Percentiles rank a stretch among this genome's conserved stretches.
These are phyloP conservation scores for Anguilla pacifica DNA, from an alignment of 2,797 vertebrate species.

Conservation along the genomic window DNA sequence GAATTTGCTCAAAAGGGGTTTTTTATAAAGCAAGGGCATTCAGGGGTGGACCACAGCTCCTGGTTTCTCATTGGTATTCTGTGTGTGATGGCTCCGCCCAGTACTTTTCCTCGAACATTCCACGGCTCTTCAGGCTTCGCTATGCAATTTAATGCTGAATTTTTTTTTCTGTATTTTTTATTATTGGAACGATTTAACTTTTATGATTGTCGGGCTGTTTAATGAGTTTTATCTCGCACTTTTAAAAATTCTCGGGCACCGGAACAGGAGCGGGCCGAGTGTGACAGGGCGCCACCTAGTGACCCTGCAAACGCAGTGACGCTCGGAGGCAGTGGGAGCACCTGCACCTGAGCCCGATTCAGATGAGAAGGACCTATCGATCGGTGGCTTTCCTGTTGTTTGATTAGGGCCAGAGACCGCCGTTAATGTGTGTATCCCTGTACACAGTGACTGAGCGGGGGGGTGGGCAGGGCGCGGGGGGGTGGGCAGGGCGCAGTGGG, in stretches of 20 bases:
- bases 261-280: slow-evolving; percentile 36
- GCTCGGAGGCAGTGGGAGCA: neutral
- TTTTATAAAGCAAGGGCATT: slow-evolving; percentile 57
- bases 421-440: neutral
- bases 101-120: slow-evolving; percentile 39
- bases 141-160: slow-evolving; percentile 43
- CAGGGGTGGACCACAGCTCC: slow-evolving; percentile 37
- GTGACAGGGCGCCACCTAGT: slow-evolving; percentile 69
- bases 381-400: neutral
- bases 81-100: slow-evolving; percentile 53
- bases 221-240: neutral
- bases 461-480: neutral
- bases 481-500: neutral
- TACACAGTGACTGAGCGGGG: neutral
- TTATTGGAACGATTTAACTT: neutral
- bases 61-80: slow-evolving; percentile 69
- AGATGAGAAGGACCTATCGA: neutral
- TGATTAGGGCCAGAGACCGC: neutral
- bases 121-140: slow-evolving; percentile 35
- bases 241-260: neutral
- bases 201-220: neutral
- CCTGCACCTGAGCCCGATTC: neutral
- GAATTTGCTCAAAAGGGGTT: neutral
- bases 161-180: neutral
- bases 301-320: slow-evolving; percentile 27